Evolutionary conservation across 2,797 vertebrate species (phyloP), one percentile per base, ranked within the genome.

Genomic region (Odontamblyopus rebecca): DNA sequence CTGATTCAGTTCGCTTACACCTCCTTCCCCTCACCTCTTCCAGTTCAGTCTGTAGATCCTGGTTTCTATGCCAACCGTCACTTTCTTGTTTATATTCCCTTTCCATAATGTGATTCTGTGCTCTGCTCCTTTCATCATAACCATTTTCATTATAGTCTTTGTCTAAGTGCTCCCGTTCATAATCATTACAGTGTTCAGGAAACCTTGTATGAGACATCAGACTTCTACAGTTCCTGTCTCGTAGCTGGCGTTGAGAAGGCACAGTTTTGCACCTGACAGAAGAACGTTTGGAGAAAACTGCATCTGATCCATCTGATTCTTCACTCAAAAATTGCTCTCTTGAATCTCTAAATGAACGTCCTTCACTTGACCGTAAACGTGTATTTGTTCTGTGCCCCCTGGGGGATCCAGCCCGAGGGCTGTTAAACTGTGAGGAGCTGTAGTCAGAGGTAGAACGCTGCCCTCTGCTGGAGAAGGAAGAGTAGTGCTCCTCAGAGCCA

Each of bases 271-370:
- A 80, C 8, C 69, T 74, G 56, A 75, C 61, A 50, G 87, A 85
- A 32, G 85, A 75, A 41, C 68, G 81, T 26, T 90, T 81, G 67
- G 69, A 72, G 79, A 88, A 89, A 69, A 84, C 78, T 0, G 74
- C 13, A 75, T 92, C 91, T 0, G 85, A 87, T 29, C 89, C 89
- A 29, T 91, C 87, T 16, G 91, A 92, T 71, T 86, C 83, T 51
- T 85, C 85, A 50, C 85, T 89, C 32, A 85, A 57, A 74, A 48
- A 15, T 15, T 82, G 48, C 50, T 91, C 85, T 48, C 69, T 75
- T 18, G 84, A 27, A 72, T 89, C 80, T 76, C 75, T 81, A 68
- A 77, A 80, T 54, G 87, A 84, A 30, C 72, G 89, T 79, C 90
- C 86, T 84, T 89, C 82, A 67, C 83, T 87, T 80, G 89, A 91